These are phyloP conservation scores for Polydrusus cervinus DNA, from an alignment of 2,888 invertebrate species.

Conservation along the genomic window DNA sequence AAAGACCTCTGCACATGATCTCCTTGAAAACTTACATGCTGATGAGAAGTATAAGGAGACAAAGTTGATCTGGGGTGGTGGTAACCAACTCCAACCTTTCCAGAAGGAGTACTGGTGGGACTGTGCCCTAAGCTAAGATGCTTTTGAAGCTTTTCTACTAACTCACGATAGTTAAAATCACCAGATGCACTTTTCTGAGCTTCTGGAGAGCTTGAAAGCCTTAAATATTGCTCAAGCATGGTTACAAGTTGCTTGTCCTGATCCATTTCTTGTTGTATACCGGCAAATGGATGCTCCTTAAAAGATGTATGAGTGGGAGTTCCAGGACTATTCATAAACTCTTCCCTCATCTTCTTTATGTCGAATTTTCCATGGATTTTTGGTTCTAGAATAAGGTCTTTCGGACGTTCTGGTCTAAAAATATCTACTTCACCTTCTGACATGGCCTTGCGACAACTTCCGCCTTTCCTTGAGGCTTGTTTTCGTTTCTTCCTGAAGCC, in stretches of 20 bases:
- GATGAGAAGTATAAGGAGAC: constrained; percentile 45
- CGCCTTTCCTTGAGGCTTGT: constrained; percentile 75
- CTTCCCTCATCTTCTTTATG: constrained; percentile 79
- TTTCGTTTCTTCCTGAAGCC: constrained; percentile 75
- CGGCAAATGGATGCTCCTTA: constrained; percentile 52
- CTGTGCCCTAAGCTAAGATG: constrained; percentile 69
- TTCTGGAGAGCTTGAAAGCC: constrained; percentile 69
- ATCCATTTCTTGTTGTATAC: constrained; percentile 63
- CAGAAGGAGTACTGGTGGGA: constrained; percentile 22
- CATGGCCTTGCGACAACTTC: constrained; percentile 79
- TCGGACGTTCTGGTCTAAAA: constrained; percentile 72
- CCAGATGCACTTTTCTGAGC: constrained; percentile 51
- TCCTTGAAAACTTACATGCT: constrained; percentile 69
- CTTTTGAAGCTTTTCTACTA: constrained; percentile 78
- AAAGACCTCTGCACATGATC: constrained; percentile 76
- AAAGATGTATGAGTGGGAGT: constrained; percentile 57
- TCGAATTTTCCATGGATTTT: constrained; percentile 77
- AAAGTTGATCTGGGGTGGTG: constrained; percentile 21
- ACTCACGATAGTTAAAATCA: constrained; percentile 76
- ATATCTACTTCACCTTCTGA: constrained; percentile 79
- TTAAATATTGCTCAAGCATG: constrained; percentile 80
- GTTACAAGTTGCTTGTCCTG: constrained; percentile 74
- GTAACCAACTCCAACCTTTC: constrained; percentile 12
- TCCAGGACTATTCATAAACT: constrained; percentile 76
- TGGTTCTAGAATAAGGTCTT: constrained; percentile 64